These are phyloP conservation scores for Stenodema calcarata DNA, from an alignment of 2,888 invertebrate genomes.

Conservation along the genomic window DNA sequence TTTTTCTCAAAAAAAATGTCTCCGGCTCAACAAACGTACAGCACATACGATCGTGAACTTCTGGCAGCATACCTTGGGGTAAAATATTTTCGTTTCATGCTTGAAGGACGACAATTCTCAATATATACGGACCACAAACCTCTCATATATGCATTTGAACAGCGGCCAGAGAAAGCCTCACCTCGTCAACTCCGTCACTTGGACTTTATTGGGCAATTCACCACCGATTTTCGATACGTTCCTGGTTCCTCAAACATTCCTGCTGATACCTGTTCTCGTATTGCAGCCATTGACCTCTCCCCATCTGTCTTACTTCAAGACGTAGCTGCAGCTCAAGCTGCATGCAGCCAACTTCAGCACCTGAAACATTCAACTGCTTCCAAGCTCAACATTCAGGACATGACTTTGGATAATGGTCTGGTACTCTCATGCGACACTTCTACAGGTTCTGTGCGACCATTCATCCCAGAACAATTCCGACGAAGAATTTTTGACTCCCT, in stretches of 20 bases:
- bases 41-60: slow-evolving; percentile 51
- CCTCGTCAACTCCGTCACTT: slow-evolving; percentile 49
- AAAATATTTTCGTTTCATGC: slow-evolving; percentile 46
- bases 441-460: not conserved
- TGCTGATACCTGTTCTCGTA: slow-evolving; percentile 19
- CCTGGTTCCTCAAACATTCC: slow-evolving; percentile 8
- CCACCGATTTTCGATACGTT: slow-evolving; percentile 39
- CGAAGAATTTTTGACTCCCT: not conserved
- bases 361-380: not conserved
- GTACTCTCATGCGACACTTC: not conserved
- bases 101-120: slow-evolving; percentile 52
- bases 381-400: not conserved
- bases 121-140: slow-evolving; percentile 50
- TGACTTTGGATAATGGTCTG: not conserved
- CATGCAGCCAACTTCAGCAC: not conserved
- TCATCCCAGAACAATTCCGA: not conserved
- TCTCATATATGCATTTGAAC: slow-evolving; percentile 33
- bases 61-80: slow-evolving; percentile 50
- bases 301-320: not conserved
- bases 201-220: slow-evolving; percentile 43
- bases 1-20: slow-evolving; percentile 52
- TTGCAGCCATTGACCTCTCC: not conserved
- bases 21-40: slow-evolving; percentile 43
- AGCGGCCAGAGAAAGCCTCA: slow-evolving; percentile 35
- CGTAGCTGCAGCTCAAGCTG: not conserved